Percentiles rank a stretch among this genome's conserved stretches.
phyloP scores from a whole-genome alignment of 2,113 vertebrate species.

The Andinoacara biseriatus region DNA sequence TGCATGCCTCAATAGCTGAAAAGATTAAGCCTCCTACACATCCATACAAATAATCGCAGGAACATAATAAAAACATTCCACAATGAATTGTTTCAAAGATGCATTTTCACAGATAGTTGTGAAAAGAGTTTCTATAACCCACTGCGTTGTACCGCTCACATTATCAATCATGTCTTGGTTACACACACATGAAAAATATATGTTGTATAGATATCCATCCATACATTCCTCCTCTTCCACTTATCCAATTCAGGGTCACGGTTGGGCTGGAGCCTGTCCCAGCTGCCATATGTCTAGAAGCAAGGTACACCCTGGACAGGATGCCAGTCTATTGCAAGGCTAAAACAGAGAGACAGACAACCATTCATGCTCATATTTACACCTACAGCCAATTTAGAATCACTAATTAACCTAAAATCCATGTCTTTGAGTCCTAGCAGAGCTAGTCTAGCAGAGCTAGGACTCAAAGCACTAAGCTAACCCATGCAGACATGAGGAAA shows the following conservation, averaged over 20 bases:
- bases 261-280: fast-evolving
- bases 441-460: too few relatives aligned
- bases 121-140: not conserved
- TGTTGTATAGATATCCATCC: not conserved
- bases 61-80: not conserved
- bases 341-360: fast-evolving
- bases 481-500: not conserved
- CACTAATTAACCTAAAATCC: not conserved
- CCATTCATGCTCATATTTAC: not conserved
- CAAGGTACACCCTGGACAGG: not conserved
- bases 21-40: not conserved
- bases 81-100: not conserved
- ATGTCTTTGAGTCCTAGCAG: not conserved
- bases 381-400: not conserved
- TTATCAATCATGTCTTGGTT: not conserved
- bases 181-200: not conserved
- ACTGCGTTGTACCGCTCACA: not conserved
- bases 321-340: not conserved
- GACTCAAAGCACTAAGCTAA: too few relatives aligned
- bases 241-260: not conserved
- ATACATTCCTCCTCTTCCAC: not conserved
- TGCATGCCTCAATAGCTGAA: not conserved
- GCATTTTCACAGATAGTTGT: not conserved
- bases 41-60: not conserved
- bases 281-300: not conserved